Evolutionary conservation across 2,888 invertebrate species (phyloP), one percentile per base, ranked within the genome.

Genomic region (Pasiphila rectangulata): DNA sequence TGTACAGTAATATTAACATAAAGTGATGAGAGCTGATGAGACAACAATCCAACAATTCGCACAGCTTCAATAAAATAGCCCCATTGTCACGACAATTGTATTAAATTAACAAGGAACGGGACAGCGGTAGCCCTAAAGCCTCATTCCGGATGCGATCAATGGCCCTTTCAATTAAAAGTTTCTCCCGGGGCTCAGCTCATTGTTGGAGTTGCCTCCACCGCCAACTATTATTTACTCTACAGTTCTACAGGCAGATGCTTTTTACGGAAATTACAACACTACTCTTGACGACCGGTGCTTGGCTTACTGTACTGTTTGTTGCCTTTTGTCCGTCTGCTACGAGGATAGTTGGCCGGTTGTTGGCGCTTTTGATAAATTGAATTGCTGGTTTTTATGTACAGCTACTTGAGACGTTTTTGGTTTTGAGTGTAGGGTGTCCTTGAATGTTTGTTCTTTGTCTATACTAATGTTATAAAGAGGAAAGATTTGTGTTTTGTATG

Each of bases 131-230:
- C 59, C 59, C 59, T 59, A 54, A 44, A 56, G 54, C 43, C 56
- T 59, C 53, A 56, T 53, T 54, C 59, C 64, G 68, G 73, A 68
- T 57, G 63, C 72, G 71, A 79, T 76, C 74, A 79, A 77, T 72
- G 73, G 69, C 68, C 68, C 70, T 76, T 79, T 79, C 77, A 82
- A 82, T 83, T 82, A 81, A 81, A 83, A 81, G 74, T 81, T 82
- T 72, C 63, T 63, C 69, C 57, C 53, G 57, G 42, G 54, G 55
- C 52, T 52, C 60, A 62, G 64, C 65, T 64, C 65, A 69, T 66
- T 70, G 72, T 70, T 69, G 61, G 58, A 67, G 59, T 59, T 61
- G 63, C 50, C 43, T 32, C 41, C 42, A 41, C 46, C 48, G 17
- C 46, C 25, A 16, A 37, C 44, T 30, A 27, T 35, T 48, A 38